Percentiles rank a stretch among this genome's conserved stretches.
Conservation (phyloP, 2,797 vertebrate genomes). For the Atherinosoma microstoma region DNA sequence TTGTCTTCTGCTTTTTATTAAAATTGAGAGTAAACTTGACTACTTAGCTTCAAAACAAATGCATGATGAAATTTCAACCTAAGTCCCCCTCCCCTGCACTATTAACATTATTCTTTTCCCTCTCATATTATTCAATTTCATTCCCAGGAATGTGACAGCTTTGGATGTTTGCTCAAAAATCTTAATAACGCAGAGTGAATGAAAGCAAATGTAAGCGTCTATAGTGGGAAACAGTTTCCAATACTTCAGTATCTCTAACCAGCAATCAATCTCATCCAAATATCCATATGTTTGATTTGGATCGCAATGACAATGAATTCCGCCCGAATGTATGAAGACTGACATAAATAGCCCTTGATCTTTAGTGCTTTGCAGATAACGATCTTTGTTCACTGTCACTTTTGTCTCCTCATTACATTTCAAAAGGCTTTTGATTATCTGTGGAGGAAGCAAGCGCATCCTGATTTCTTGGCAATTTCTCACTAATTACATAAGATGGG, state of each 20-base stretch:
- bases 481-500: conserved; percentile 64
- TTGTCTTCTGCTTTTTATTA: neutral
- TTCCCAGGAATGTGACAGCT: neutral
- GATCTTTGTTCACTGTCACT: conserved; percentile 26
- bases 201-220: neutral
- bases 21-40: neutral
- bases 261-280: conserved; percentile 8
- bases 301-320: conserved; percentile 6
- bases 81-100: neutral
- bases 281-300: neutral
- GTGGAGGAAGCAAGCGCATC: conserved; percentile 51
- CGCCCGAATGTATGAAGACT: conserved; percentile 10
- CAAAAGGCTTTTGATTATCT: conserved; percentile 66
- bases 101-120: neutral
- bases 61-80: neutral
- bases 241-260: neutral
- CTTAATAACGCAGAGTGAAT: neutral
- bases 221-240: neutral
- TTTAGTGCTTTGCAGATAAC: conserved; percentile 20
- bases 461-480: conserved; percentile 69
- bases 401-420: conserved; percentile 55
- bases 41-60: neutral
- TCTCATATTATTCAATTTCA: conserved; percentile 1
- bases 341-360: conserved; percentile 28
- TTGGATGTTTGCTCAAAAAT: neutral